phyloP scores from a whole-genome alignment of 1,140 invertebrate species.

The Platyura marginata region DNA sequence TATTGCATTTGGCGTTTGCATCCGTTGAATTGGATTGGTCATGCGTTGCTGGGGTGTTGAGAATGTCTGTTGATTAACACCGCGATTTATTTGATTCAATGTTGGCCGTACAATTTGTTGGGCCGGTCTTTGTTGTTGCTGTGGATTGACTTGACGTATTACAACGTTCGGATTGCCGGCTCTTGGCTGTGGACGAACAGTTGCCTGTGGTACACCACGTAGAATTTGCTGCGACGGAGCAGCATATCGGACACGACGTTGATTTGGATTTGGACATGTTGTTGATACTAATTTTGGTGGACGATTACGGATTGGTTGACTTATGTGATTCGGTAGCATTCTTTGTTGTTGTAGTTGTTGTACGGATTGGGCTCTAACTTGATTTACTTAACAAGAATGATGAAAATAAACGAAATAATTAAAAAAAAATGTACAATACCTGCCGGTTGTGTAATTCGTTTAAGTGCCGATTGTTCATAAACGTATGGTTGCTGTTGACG shows the following conservation, averaged over 20 bases:
- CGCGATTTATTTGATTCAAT: background rate
- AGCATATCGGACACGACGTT: background rate
- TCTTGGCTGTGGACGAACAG: no score
- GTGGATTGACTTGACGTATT: background rate
- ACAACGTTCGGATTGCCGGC: no score
- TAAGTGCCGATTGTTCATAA: background rate
- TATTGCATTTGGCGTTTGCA: constrained; percentile 9
- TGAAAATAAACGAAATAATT: constrained; percentile 4
- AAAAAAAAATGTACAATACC: no score
- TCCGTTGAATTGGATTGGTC: background rate
- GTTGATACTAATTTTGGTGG: background rate
- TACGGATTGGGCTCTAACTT: background rate
- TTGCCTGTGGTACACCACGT: background rate
- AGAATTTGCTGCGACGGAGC: background rate
- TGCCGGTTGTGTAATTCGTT: background rate
- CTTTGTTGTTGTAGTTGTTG: constrained; percentile 3
- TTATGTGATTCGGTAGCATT: background rate
- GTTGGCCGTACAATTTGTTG: background rate
- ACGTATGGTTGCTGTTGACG: background rate
- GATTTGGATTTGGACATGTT: background rate
- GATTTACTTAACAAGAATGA: constrained; percentile 10
- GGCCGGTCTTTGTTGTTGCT: background rate
- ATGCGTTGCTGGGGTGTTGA: background rate
- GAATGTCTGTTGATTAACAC: background rate
- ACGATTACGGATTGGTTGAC: background rate